These are phyloP conservation scores for Hydrotaea diabolus DNA, from an alignment of 2,888 invertebrate species.

Conservation along the genomic window DNA sequence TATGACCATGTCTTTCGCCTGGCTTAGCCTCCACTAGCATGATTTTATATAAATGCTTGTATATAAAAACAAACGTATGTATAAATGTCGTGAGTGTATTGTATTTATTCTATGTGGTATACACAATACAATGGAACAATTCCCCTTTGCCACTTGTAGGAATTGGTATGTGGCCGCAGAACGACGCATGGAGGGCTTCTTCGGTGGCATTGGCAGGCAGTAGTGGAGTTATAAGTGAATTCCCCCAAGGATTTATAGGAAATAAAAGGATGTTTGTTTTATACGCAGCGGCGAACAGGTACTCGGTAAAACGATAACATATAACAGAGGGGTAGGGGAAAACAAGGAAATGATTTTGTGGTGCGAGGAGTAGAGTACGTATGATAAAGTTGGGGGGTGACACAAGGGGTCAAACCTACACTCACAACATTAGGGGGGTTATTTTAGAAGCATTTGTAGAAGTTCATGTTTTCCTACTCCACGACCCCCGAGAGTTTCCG, in stretches of 20 bases:
- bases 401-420: slow-evolving; percentile 11
- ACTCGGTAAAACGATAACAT: slow-evolving; percentile 28
- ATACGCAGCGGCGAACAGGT: slow-evolving; percentile 31
- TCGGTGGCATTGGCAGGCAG: neutral
- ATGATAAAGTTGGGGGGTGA: neutral
- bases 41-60: neutral
- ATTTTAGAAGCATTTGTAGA: slow-evolving; percentile 14
- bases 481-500: neutral
- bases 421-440: neutral
- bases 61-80: neutral
- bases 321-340: neutral
- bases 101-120: neutral
- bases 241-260: slow-evolving; percentile 59
- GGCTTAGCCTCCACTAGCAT: neutral
- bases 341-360: neutral
- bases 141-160: slow-evolving; percentile 63
- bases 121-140: slow-evolving; percentile 44
- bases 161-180: slow-evolving; percentile 27
- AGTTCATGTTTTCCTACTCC: neutral
- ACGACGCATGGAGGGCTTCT: slow-evolving; percentile 32
- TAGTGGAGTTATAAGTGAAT: neutral
- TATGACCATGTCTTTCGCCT: slow-evolving; percentile 36
- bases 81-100: neutral
- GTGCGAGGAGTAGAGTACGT: neutral
- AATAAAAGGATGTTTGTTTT: slow-evolving; percentile 48